Percentiles rank a stretch among this genome's conserved stretches.
phyloP scores from a whole-genome alignment of 2,888 invertebrate species.

The Gymnocheta viridis region DNA sequence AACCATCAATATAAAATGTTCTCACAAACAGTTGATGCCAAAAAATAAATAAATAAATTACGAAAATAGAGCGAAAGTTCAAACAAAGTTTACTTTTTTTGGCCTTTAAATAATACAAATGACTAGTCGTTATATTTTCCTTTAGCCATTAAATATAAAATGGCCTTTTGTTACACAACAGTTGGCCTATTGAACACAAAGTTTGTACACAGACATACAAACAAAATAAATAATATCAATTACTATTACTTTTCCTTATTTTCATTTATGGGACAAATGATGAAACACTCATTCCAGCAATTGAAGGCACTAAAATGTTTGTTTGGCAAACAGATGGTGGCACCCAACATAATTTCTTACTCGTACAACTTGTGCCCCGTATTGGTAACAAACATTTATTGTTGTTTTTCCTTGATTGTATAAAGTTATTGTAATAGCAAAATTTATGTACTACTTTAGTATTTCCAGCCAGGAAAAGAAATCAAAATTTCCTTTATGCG shows the following conservation, averaged over 20 bases:
- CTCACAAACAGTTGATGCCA: slow-evolving; percentile 50
- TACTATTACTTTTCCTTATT: slow-evolving; percentile 57
- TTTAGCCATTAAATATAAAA: slow-evolving; percentile 45
- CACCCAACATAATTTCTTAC: background rate
- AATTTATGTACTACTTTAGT: slow-evolving; percentile 48
- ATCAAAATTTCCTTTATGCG: slow-evolving; percentile 54
- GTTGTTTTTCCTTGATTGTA: slow-evolving; percentile 13
- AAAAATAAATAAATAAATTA: slow-evolving; percentile 12
- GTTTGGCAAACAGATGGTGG: slow-evolving; percentile 62
- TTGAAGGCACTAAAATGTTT: slow-evolving; percentile 15
- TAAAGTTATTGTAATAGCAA: slow-evolving; percentile 44
- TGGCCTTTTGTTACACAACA: slow-evolving; percentile 51
- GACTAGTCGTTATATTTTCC: slow-evolving; percentile 59
- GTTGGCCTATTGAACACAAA: slow-evolving; percentile 53
- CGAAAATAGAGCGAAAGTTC: slow-evolving; percentile 51
- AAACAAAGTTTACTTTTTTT: slow-evolving; percentile 43
- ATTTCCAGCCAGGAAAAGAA: slow-evolving; percentile 26
- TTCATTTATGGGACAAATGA: slow-evolving; percentile 53
- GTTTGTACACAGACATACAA: background rate
- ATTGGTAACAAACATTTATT: slow-evolving; percentile 41
- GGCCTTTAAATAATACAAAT: slow-evolving; percentile 56
- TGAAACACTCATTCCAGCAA: slow-evolving; percentile 36
- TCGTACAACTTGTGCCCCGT: background rate
- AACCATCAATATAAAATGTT: slow-evolving; percentile 57
- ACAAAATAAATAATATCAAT: slow-evolving; percentile 66